These are phyloP conservation scores for Argyresthia goedartella DNA, from an alignment of 2,888 invertebrate species.

Conservation along the genomic window DNA sequence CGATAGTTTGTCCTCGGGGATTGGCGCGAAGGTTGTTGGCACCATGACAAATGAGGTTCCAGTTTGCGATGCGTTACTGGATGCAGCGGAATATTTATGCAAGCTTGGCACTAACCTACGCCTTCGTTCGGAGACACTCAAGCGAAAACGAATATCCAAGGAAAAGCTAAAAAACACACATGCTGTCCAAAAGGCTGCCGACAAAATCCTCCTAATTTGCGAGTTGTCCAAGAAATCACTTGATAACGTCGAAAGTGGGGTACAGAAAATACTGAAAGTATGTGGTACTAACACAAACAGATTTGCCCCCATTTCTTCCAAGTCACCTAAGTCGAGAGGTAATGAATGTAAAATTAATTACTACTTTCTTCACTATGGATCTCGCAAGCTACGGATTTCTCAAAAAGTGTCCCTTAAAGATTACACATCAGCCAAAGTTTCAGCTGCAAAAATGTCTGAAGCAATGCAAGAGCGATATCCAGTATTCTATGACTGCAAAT, in stretches of 20 bases:
- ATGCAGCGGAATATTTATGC: slow-evolving; percentile 58
- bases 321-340: background rate
- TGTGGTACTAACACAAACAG: background rate
- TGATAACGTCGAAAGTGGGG: slow-evolving; percentile 49
- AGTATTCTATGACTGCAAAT: slow-evolving; percentile 44
- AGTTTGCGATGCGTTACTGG: slow-evolving; percentile 45
- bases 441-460: slow-evolving; percentile 28
- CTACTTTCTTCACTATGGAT: slow-evolving; percentile 33
- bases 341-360: slow-evolving; percentile 13
- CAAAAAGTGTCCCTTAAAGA: slow-evolving; percentile 41
- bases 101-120: slow-evolving; percentile 55
- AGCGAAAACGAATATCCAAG: slow-evolving; percentile 42
- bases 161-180: slow-evolving; percentile 45
- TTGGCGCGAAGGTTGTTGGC: slow-evolving; percentile 5
- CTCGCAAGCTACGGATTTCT: slow-evolving; percentile 35
- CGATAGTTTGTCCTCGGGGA: background rate
- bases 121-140: slow-evolving; percentile 45
- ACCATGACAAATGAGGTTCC: slow-evolving; percentile 54
- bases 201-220: slow-evolving; percentile 54
- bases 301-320: background rate
- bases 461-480: slow-evolving; percentile 42
- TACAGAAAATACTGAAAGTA: slow-evolving; percentile 31
- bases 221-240: slow-evolving; percentile 59
- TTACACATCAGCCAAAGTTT: slow-evolving; percentile 44
- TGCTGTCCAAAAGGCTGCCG: slow-evolving; percentile 51